Base-by-base conservation (phyloP, 2,113 vertebrate species). In the Tringa solitaria region DNA sequence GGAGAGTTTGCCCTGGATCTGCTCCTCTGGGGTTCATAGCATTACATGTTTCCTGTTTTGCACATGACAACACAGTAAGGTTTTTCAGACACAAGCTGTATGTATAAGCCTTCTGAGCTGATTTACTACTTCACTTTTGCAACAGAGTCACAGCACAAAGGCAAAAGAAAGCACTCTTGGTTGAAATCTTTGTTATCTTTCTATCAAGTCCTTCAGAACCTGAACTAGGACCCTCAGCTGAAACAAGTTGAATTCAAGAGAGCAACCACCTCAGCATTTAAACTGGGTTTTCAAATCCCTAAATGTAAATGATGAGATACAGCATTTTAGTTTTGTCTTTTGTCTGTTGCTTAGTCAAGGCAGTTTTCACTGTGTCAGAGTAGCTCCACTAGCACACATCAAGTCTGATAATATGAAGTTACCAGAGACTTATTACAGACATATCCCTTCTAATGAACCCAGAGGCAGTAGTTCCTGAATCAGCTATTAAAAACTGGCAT, bases 31-130 rank as follows among this genome's bases (percentile, higher is more conserved):
- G 72, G 85, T 77, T 94, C 68, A 17, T 85, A 86, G 78, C 87
- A 80, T 91, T 50, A 69, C 79, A 93, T 4, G 0, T 90, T 96
- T 96, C 96, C 96, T 95, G 95, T 94, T 97, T 96, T 95, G 95
- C 56, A 61, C 92, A 90, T 37, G 79, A 96, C 92, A 86, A 28
- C 78, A 92, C 85, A 90, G 82, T 63, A 41, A 70, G 72, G 67
- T 95, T 94, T 94, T 85, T 92, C 87, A 77, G 94, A 67, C 67
- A 45, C 56, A 41, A 65, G 57, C 75, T 93, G 77, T 32, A 30
- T 20, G 33, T 41, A 8, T 30, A 41, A 93, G 59, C 32, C 46
- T 88, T 87, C 83, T 59, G 72, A 86, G 74, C 41, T 81, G 69
- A 82, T 77, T 75, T 77, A 68, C 51, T 69, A 50, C 75, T 73